These are phyloP conservation scores for Zaprionus obscuricornis DNA, from an alignment of 2,888 invertebrate genomes.

Conservation along the genomic window DNA sequence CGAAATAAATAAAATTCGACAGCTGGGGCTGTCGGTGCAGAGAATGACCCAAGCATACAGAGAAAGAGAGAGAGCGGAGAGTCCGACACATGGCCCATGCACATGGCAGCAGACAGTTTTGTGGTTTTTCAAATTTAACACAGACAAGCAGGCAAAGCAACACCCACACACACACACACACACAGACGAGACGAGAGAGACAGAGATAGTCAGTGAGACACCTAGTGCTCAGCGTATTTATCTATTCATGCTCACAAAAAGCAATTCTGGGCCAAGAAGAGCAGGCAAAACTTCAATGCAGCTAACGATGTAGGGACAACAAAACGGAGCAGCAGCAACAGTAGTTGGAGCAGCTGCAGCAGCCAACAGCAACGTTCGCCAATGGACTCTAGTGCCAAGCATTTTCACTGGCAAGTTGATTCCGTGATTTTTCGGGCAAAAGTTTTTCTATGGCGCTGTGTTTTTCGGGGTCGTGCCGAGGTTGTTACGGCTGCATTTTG, in stretches of 20 bases:
- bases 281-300: slow-evolving; percentile 65
- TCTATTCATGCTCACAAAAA: slow-evolving; percentile 74
- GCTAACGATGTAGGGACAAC: slow-evolving; percentile 71
- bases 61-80: slow-evolving; percentile 24
- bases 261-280: slow-evolving; percentile 47
- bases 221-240: slow-evolving; percentile 64
- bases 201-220: no score
- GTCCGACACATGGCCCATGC: slow-evolving; percentile 11
- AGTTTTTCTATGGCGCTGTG: slow-evolving; percentile 53
- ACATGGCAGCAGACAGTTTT: slow-evolving; percentile 58
- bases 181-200: no score
- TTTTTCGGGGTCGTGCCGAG: slow-evolving; percentile 46
- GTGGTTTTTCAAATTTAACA: slow-evolving; percentile 65
- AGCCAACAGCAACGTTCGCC: slow-evolving; percentile 41
- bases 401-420: slow-evolving; percentile 62
- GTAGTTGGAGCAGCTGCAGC: slow-evolving; percentile 25
- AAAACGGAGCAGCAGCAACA: slow-evolving; percentile 32
- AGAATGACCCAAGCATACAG: slow-evolving; percentile 39
- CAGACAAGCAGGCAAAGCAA: slow-evolving; percentile 37
- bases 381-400: slow-evolving; percentile 57
- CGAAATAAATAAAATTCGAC: slow-evolving; percentile 78
- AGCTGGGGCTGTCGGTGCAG: slow-evolving; percentile 44
- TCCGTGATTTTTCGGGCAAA: slow-evolving; percentile 71
- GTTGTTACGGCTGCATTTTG: slow-evolving; percentile 64
- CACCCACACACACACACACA: no score